These are phyloP conservation scores for Agriopis leucophaearia DNA, from an alignment of 2,888 invertebrate species.

Conservation along the genomic window DNA sequence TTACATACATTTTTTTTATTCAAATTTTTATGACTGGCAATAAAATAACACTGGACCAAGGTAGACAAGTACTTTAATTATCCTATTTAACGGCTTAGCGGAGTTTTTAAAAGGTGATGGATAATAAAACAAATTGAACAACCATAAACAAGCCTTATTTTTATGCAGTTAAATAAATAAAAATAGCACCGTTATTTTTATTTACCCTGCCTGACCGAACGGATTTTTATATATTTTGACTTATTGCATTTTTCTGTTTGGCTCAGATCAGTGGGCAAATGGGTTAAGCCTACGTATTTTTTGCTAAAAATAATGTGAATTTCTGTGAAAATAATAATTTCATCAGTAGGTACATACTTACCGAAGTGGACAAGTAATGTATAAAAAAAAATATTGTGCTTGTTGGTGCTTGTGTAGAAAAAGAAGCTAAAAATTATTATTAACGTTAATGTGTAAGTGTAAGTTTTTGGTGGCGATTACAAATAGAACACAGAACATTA, in stretches of 20 bases:
- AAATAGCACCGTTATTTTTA: conserved; percentile 33
- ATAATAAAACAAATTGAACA: conserved; percentile 42
- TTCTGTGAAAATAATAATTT: not conserved
- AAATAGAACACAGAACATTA: not conserved
- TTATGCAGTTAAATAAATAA: conserved; percentile 22
- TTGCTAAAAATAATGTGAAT: not conserved
- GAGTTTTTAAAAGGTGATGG: conserved; percentile 47
- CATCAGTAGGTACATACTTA: no score
- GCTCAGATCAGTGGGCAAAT: not conserved
- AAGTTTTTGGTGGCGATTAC: no score
- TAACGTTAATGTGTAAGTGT: no score
- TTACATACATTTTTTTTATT: no score
- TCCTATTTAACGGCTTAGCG: conserved; percentile 40
- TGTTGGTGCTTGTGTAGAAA: no score
- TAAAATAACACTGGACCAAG: conserved; percentile 2
- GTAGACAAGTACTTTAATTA: not conserved
- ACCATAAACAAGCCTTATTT: conserved; percentile 53
- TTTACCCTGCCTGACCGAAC: not conserved
- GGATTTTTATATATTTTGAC: not conserved
- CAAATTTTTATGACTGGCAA: not conserved
- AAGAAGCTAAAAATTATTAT: no score
- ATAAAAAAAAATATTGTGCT: no score
- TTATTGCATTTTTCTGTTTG: not conserved
- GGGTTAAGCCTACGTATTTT: no score
- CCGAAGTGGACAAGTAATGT: no score